A percentile compares a stretch with the other conserved stretches of the same genome.
These are phyloP conservation scores for Panagrolaimus sp. DNA, from an alignment of 1,140 invertebrate species.

Conservation along the genomic window DNA sequence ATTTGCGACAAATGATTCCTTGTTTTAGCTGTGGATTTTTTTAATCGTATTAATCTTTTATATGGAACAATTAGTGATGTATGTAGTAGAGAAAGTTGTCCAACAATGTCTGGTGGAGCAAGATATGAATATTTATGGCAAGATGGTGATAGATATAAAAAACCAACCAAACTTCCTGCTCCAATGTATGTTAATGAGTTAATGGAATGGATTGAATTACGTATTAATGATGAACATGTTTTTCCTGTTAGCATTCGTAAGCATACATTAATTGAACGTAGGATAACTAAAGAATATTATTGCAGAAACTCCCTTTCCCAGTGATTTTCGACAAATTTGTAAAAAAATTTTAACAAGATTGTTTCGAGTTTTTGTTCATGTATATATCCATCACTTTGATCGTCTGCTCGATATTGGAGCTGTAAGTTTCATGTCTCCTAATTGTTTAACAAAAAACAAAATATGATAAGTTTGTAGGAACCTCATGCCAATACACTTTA, in stretches of 20 bases:
- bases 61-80: constrained; percentile 78
- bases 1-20: no score
- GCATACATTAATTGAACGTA: constrained; percentile 27
- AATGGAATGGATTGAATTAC: constrained; percentile 88
- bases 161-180: constrained; percentile 78
- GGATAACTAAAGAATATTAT: constrained; percentile 43
- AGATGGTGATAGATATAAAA: constrained; percentile 77
- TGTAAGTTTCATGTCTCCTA: no score
- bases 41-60: constrained; percentile 87
- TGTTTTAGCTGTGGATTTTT: constrained; percentile 86
- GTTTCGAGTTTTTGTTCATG: constrained; percentile 89
- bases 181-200: constrained; percentile 77
- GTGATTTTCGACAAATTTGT: constrained; percentile 72
- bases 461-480: constrained; percentile 66
- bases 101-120: constrained; percentile 80
- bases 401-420: constrained; percentile 78
- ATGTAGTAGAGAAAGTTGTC: constrained; percentile 77
- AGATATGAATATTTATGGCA: constrained; percentile 87
- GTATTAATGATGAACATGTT: constrained; percentile 82
- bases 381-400: constrained; percentile 95
- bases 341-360: constrained; percentile 82
- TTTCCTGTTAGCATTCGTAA: constrained; percentile 75
- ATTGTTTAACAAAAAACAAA: background rate
- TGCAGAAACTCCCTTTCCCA: constrained; percentile 79
- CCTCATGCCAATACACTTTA: constrained; percentile 92